Evolutionary conservation across 2,797 vertebrate species (phyloP), one percentile per base, ranked within the genome.

Genomic region (Gymnoscopelus braueri): DNA sequence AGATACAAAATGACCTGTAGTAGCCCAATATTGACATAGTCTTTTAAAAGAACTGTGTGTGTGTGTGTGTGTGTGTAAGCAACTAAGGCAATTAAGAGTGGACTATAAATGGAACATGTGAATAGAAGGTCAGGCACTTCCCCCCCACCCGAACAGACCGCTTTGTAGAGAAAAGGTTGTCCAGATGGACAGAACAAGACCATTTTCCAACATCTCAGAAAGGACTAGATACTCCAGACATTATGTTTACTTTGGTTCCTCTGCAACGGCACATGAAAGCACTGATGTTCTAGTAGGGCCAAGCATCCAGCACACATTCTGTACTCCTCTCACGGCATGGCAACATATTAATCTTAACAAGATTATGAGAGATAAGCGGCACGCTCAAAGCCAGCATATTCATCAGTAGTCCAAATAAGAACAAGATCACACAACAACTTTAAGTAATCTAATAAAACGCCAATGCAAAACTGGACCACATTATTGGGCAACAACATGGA

Each of bases 31-130:
- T 49, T 12, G 9, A 9, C 48, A 49, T 11, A 49, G 13, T 19
- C 19, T 19, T 19, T 19, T 19, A 19, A 19, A 19, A 19, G 10
- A 63, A 56, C 24, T 51, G 59, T 63, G 48, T 57, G 56, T 49
- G 29, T 52, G 23, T 60, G 24, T n/a, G 29, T 10, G 5, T 19
- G 11, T 35, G 49, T 52, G 15, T 49, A 5, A 32, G 26, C 23
- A 19, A 57, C 5, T 57, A 29, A 29, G 53, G 2, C 9, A 50
- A 53, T 44, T 59, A 44, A 59, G 35, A 4, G 44, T 23, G 13
- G 66, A 60, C 75, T 62, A 15, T 50, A 62, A 84, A 81, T 50
- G 55, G 75, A 78, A 73, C 72, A 74, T 80, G 79, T 65, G 77
- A 82, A 71, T 53, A 60, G 63, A 79, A 81, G 62, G 59, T 67